A percentile compares a stretch with the other conserved stretches of the same genome.
These are phyloP conservation scores for Bagarius yarrelli DNA, from an alignment of 2,113 vertebrate species.

Conservation along the genomic window DNA sequence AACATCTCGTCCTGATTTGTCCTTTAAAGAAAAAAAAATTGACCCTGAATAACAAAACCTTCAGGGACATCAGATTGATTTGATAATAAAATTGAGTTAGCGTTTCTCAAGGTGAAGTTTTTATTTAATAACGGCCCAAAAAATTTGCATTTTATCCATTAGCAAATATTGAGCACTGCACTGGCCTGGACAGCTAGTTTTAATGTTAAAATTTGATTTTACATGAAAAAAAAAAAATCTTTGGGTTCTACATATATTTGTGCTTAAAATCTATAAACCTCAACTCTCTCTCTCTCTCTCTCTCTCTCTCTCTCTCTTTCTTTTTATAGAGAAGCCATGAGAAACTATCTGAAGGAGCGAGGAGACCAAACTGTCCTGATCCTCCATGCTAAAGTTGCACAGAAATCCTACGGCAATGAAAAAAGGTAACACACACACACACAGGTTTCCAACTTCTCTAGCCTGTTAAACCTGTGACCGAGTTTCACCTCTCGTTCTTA, in stretches of 20 bases:
- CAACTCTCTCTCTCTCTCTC: neutral
- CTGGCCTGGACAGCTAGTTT: neutral
- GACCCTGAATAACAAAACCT: neutral
- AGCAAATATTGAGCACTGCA: neutral
- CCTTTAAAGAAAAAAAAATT: neutral
- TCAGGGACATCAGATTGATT: neutral
- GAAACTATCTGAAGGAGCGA: slow-evolving; percentile 97
- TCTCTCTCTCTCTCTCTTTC: slow-evolving; percentile 10
- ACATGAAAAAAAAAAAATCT: neutral
- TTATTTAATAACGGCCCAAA: neutral
- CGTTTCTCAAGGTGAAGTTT: neutral
- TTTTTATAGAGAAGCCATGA: slow-evolving; percentile 92
- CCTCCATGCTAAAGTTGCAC: slow-evolving; percentile 98
- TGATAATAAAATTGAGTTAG: neutral
- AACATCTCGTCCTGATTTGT: neutral
- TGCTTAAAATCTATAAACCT: neutral
- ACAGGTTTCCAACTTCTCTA: neutral
- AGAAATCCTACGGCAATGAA: slow-evolving; percentile 98
- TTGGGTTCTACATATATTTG: neutral
- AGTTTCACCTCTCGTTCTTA: slow-evolving; percentile 25
- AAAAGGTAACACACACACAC: slow-evolving; percentile 64
- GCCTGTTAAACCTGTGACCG: neutral
- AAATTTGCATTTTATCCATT: neutral
- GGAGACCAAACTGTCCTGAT: slow-evolving; percentile 99
- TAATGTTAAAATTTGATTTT: neutral